Evolutionary conservation across 2,797 vertebrate species (phyloP).

Genomic region (Notoglanidium macrostoma): DNA sequence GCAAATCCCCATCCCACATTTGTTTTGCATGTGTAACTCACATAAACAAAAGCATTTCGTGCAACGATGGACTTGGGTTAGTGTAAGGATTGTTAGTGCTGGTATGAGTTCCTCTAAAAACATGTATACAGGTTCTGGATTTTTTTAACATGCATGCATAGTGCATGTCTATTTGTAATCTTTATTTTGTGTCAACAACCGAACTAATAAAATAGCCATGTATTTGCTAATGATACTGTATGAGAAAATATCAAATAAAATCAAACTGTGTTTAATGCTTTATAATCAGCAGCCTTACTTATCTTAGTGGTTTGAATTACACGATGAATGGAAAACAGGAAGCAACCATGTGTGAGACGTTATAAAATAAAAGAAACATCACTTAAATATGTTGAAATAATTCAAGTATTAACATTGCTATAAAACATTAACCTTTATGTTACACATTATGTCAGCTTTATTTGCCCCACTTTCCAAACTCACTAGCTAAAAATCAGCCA

Average conservation of each 20-base stretch:
- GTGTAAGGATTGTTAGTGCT: not conserved
- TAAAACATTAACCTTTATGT: not conserved
- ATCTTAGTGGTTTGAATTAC: not conserved
- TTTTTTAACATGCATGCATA: not conserved
- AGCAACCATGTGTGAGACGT: not conserved
- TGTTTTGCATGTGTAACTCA: constrained; percentile 34
- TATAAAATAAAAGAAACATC: not conserved
- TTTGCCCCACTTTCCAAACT: not conserved
- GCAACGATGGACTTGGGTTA: not conserved
- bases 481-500: not conserved
- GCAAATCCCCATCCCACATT: constrained; percentile 29
- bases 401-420: not conserved
- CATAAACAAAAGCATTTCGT: constrained; percentile 25
- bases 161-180: not conserved
- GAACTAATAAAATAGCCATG: not conserved
- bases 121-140: not conserved
- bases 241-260: not conserved
- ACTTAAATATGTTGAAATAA: not conserved
- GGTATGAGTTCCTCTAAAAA: not conserved
- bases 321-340: not conserved
- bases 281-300: not conserved
- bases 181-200: not conserved
- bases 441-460: not conserved
- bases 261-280: not conserved
- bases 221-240: not conserved